phyloP scores from a whole-genome alignment of 2,113 vertebrate genomes.

The Trichomycterus rosablanca region DNA sequence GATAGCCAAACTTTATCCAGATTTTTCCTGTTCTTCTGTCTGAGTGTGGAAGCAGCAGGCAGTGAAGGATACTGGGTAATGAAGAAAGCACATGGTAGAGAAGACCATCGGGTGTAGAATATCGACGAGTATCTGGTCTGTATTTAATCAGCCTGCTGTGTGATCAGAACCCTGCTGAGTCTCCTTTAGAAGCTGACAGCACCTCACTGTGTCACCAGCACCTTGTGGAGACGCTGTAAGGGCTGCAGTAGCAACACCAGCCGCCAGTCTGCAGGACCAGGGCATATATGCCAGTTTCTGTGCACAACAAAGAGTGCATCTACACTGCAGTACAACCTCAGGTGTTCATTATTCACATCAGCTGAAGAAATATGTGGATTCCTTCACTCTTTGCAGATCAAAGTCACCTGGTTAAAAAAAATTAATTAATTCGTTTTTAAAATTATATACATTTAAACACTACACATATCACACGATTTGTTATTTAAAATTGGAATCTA shows the following conservation, averaged over 20 bases:
- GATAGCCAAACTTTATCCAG: no score
- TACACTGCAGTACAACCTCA: no score
- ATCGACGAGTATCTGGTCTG: conserved; percentile 33
- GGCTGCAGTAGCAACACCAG: not conserved
- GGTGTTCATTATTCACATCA: no score
- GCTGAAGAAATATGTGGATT: conserved; percentile 94
- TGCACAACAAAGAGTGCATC: no score
- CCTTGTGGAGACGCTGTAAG: no score
- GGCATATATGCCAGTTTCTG: no score
- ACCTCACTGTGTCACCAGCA: not conserved
- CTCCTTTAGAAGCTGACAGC: not conserved
- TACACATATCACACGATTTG: no score
- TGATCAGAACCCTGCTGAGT: conserved; percentile 20
- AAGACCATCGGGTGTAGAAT: conserved; percentile 9
- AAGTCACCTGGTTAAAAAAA: conserved; percentile 72
- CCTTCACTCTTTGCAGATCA: conserved; percentile 78
- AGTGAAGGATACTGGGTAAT: conserved; percentile 1
- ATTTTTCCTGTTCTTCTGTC: no score
- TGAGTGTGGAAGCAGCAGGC: not conserved
- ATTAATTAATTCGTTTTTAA: not conserved
- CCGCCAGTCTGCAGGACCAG: no score
- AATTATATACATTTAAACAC: no score
- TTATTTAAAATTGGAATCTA: no score
- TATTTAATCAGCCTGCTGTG: conserved; percentile 33
- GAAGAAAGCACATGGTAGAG: not conserved